Evolutionary conservation across 2,888 invertebrate species (phyloP).

Genomic region (Trissoscelio sp.): DNA sequence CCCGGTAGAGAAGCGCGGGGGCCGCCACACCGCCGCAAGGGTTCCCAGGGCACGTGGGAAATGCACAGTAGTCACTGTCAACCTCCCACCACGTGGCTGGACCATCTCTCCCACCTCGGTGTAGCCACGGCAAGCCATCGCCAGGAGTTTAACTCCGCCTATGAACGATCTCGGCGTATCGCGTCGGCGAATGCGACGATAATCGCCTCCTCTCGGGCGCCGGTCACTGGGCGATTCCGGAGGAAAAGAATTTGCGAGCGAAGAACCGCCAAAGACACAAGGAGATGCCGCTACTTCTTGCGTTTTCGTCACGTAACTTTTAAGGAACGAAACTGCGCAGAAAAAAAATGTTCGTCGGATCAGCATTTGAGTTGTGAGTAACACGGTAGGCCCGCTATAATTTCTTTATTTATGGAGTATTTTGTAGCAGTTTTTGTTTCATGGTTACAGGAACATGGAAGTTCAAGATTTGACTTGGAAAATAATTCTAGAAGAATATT

Average conservation of each 20-base stretch:
- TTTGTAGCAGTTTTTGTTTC: neutral
- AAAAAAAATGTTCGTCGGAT: conserved; percentile 35
- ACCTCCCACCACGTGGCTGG: conserved; percentile 80
- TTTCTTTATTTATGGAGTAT: conserved; percentile 40
- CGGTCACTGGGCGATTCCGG: conserved; percentile 65
- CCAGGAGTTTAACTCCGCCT: conserved; percentile 77
- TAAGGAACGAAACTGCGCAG: neutral
- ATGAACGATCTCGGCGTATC: conserved; percentile 76
- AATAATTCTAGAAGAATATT: too few relatives aligned
- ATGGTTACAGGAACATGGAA: too few relatives aligned
- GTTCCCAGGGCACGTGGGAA: conserved; percentile 86
- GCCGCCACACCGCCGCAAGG: conserved; percentile 84
- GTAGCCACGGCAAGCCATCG: conserved; percentile 71
- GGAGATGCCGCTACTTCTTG: conserved; percentile 66
- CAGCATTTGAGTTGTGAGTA: conserved; percentile 18
- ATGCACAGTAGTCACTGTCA: conserved; percentile 86
- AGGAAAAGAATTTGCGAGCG: conserved; percentile 63
- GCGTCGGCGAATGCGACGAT: conserved; percentile 74
- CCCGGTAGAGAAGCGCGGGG: conserved; percentile 78
- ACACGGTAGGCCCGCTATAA: conserved; percentile 26
- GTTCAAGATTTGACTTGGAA: too few relatives aligned
- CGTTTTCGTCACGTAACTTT: conserved; percentile 59
- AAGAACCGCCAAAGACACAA: conserved; percentile 67
- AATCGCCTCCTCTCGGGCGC: conserved; percentile 69
- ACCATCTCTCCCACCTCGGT: conserved; percentile 79